Evolutionary conservation across 1,140 invertebrate genomes (phyloP).

Genomic region (Prorops nasuta): DNA sequence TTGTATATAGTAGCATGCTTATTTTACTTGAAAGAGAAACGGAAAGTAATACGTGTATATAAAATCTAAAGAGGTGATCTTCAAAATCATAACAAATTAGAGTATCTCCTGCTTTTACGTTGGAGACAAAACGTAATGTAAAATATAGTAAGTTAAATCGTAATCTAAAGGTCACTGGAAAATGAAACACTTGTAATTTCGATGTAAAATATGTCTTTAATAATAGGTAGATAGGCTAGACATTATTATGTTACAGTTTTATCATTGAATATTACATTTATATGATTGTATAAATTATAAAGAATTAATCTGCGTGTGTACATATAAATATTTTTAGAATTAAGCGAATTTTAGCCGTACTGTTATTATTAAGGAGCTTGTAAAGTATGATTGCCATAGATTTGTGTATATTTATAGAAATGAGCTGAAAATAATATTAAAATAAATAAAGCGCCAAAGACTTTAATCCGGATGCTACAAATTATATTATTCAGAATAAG

Average conservation of each 20-base stretch:
- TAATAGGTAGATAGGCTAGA: slow-evolving; percentile 48
- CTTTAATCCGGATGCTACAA: too few relatives aligned
- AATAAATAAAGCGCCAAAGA: background rate
- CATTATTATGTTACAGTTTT: slow-evolving; percentile 55
- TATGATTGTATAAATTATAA: slow-evolving; percentile 54
- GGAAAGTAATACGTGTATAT: slow-evolving; percentile 32
- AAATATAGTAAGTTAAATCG: slow-evolving; percentile 39
- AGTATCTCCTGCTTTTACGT: slow-evolving; percentile 43
- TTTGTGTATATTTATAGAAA: slow-evolving; percentile 4
- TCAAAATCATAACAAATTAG: slow-evolving; percentile 33
- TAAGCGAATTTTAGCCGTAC: slow-evolving; percentile 45
- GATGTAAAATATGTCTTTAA: slow-evolving; percentile 56
- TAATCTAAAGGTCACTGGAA: slow-evolving; percentile 18
- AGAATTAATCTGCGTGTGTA: slow-evolving; percentile 50
- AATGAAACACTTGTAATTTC: slow-evolving; percentile 49
- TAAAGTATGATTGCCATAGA: slow-evolving; percentile 37
- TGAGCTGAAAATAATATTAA: background rate
- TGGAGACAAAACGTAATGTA: slow-evolving; percentile 47
- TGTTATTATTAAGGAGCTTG: slow-evolving; percentile 47
- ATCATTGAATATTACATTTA: slow-evolving; percentile 53
- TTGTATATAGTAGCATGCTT: slow-evolving; percentile 49
- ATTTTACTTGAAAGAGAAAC: slow-evolving; percentile 36
- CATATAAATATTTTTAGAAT: slow-evolving; percentile 47
- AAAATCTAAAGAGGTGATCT: slow-evolving; percentile 28
- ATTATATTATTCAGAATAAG: too few relatives aligned